Evolutionary conservation across 2,797 vertebrate species (phyloP).

Genomic region (Pangasius macronema): DNA sequence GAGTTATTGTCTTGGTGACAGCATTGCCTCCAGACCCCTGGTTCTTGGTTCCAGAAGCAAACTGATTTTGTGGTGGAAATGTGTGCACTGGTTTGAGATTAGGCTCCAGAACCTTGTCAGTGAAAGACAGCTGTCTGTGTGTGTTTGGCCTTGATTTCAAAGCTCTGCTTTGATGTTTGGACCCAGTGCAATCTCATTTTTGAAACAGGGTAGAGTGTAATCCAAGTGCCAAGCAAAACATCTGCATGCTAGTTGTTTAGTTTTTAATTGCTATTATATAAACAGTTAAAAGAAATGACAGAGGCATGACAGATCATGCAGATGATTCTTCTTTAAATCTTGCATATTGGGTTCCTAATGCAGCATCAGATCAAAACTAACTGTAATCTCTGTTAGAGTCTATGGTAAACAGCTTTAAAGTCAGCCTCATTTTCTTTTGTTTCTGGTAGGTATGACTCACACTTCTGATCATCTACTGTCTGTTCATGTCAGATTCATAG

Average conservation of each 20-base stretch:
- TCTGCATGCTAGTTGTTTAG: background rate
- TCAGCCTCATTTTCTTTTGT: background rate
- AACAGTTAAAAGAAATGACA: background rate
- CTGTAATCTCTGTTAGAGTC: background rate
- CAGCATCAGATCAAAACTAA: background rate
- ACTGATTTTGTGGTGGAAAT: background rate
- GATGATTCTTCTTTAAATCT: background rate
- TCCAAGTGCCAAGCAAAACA: background rate
- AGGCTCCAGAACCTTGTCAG: background rate
- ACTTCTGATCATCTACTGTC: background rate
- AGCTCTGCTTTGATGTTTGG: background rate
- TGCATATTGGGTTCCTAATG: background rate
- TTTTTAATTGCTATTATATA: too few species aligned
- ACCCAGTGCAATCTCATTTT: background rate
- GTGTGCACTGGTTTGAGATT: background rate
- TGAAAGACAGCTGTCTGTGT: background rate
- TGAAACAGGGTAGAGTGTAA: background rate
- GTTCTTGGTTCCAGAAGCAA: too few species aligned
- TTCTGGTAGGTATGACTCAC: background rate
- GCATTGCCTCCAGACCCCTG: too few species aligned
- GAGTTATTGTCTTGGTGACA: background rate
- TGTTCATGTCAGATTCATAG: background rate
- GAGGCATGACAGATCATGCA: background rate
- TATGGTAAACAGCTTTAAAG: background rate
- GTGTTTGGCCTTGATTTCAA: background rate